Percentiles rank a stretch among this genome's conserved stretches.
phyloP scores from a whole-genome alignment of 2,113 vertebrate species.

The Taxidea taxus region DNA sequence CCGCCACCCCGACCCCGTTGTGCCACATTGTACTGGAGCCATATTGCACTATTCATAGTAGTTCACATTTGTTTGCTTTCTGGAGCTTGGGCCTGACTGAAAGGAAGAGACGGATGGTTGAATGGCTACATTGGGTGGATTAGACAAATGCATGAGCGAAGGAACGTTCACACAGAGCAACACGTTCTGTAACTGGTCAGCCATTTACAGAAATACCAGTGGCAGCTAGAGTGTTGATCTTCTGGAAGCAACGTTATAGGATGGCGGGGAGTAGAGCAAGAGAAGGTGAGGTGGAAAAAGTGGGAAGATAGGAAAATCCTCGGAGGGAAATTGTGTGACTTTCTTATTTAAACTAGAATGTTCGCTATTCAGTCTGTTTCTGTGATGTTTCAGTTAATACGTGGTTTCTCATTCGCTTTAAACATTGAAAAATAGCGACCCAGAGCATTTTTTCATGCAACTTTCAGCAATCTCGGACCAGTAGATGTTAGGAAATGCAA shows the following conservation, averaged over 20 bases:
- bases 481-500: neutral
- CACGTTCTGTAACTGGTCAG: neutral
- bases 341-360: neutral
- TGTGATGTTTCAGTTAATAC: neutral
- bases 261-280: neutral
- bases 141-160: neutral
- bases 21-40: neutral
- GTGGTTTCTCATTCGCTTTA: conserved; percentile 1
- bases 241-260: fast-evolving
- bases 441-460: neutral
- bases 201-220: neutral
- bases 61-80: neutral
- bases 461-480: neutral
- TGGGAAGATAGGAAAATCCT: fast-evolving
- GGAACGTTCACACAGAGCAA: neutral
- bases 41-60: neutral
- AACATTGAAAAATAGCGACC: conserved; percentile 4
- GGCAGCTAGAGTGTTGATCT: neutral
- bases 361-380: neutral
- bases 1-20: neutral
- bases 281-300: neutral
- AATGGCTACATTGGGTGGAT: neutral
- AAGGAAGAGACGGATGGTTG: neutral
- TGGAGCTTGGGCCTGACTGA: neutral
- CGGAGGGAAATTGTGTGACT: neutral